Conservation (phyloP, 2,113 vertebrate species). For the Lepus europaeus region DNA sequence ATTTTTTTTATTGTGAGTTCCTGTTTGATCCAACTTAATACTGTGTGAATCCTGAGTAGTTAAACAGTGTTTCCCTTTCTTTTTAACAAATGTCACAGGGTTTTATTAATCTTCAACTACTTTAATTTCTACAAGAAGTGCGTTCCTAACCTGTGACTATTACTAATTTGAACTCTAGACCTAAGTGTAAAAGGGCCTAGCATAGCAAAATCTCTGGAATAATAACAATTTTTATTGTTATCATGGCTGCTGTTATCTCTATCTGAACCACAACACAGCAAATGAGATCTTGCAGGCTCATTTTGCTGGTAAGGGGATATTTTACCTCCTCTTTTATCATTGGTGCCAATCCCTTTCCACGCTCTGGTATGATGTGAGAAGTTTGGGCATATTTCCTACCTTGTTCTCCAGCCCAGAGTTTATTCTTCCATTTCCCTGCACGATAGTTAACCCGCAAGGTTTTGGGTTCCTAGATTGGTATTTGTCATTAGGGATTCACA, state of each 20-base stretch:
- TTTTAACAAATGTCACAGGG: not conserved
- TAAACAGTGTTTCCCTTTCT: not conserved
- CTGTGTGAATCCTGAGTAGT: not conserved
- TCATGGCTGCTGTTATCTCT: not conserved
- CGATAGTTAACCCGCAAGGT: not conserved
- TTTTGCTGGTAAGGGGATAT: not conserved
- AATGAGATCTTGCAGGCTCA: not conserved
- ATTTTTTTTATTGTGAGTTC: not conserved
- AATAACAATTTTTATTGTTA: not conserved
- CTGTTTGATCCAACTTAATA: not conserved
- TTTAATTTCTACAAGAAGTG: slow-evolving; percentile 20
- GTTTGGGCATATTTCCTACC: not conserved
- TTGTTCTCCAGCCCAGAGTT: not conserved
- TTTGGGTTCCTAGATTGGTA: not conserved
- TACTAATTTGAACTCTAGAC: not conserved
- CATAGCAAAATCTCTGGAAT: not conserved
- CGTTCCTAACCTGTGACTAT: not conserved
- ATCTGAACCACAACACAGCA: not conserved
- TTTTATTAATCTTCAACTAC: slow-evolving; percentile 5
- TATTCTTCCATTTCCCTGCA: not conserved
- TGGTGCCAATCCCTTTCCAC: not conserved
- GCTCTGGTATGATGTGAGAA: not conserved
- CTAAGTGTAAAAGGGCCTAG: not conserved
- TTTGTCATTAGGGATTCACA: not conserved
- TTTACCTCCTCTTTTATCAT: not conserved